Base-by-base conservation (phyloP, 2,113 vertebrate species). In the Oenanthe oenanthe region DNA sequence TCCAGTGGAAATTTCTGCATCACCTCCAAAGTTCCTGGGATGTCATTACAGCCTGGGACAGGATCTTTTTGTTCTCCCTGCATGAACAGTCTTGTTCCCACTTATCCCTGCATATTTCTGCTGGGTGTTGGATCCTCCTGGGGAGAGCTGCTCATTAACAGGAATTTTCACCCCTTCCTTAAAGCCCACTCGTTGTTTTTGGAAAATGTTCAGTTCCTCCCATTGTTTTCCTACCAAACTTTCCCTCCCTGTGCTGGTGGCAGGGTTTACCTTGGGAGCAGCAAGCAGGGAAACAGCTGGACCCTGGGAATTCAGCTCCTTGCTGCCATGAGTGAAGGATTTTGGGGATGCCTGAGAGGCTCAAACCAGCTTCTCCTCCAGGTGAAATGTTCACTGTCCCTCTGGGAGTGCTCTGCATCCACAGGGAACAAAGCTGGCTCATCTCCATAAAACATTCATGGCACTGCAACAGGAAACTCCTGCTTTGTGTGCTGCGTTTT, bases 71-170 rank as follows among this genome's bases (percentile, higher is more conserved):
- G 13, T 86, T 88, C 65, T 84, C 85, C n/a, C n/a, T 92, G 11
- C 53, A 24, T 31, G 72, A 86, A 34, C 67, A 34, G 65, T 75
- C 92, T 76, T 95, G 82, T 75, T 85, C 60, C 60, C 60, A 51
- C 67, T 67, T n/a, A 63, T 3, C 58, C 47, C 56, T 93, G 76
- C 75, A 83, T 95, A 80, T 61, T 93, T 96, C 89, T 95, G 34
- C 48, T 78, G 79, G 84, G 81, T 89, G 57, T 74, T 95, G 89
- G 36, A 70, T 70, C 66, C 54, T 85, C 25, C 67, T 1, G 21
- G 51, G 42, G 62, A 47, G 28, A 63, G 54, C 70, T 82, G 81
- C 91, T 87, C 34, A 12, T 43, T 34, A 70, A 51, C 32, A 73
- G 66, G 62, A 80, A 63, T 58, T 94, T 76, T 75, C 20, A 8